These are phyloP conservation scores for Cosmopolites sordidus DNA, from an alignment of 2,888 invertebrate species.

Conservation along the genomic window DNA sequence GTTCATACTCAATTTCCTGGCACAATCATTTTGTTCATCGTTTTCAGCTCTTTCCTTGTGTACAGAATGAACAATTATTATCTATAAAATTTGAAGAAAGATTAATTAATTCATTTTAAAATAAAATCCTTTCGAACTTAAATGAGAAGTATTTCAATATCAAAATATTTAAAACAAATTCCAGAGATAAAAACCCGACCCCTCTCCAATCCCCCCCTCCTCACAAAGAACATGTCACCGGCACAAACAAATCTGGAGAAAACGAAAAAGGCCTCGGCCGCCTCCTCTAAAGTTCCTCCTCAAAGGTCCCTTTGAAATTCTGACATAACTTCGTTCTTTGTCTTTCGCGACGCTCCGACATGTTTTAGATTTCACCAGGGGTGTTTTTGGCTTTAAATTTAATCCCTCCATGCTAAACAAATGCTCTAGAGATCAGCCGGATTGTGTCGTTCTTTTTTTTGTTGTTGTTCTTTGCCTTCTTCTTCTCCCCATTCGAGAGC, in stretches of 20 bases:
- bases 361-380: constrained; percentile 12
- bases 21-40: no score
- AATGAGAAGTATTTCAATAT: no score
- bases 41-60: no score
- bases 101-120: no score
- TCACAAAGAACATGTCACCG: not conserved
- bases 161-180: no score
- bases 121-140: no score
- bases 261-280: not conserved
- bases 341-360: constrained; percentile 4
- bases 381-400: constrained; percentile 13
- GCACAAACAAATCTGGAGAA: not conserved
- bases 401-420: constrained; percentile 7
- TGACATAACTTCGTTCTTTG: constrained; percentile 13
- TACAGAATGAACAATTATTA: no score
- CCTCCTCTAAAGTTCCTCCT: constrained; percentile 15
- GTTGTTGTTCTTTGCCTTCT: not conserved
- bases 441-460: not conserved
- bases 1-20: no score
- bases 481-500: no score
- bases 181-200: no score
- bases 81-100: no score
- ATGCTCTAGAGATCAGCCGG: constrained; percentile 6
- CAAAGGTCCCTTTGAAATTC: constrained; percentile 22
- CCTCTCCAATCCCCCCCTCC: no score